Evolutionary conservation across 2,797 vertebrate genomes (phyloP).

Genomic region (Anableps anableps): DNA sequence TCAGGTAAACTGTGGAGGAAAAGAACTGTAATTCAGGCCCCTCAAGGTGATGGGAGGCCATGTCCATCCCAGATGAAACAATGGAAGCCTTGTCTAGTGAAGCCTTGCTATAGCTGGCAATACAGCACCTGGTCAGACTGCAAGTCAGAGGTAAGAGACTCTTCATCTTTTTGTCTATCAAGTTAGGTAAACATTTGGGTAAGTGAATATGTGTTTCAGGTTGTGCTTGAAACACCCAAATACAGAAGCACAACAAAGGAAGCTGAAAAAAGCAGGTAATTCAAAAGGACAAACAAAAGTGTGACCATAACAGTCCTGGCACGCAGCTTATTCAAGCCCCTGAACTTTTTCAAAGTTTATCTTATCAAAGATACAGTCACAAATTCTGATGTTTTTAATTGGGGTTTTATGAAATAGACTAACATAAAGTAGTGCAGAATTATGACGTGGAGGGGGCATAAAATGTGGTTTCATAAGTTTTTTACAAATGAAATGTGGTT

Average conservation of each 20-base stretch:
- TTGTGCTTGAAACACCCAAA: neutral
- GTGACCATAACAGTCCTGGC: neutral
- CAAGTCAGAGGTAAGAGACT: slow-evolving; percentile 87
- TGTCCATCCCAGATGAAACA: slow-evolving; percentile 92
- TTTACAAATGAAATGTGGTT: neutral
- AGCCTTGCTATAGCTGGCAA: slow-evolving; percentile 93
- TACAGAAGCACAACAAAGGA: neutral
- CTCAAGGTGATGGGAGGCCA: slow-evolving; percentile 94
- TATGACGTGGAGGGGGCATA: neutral
- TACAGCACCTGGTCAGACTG: slow-evolving; percentile 92
- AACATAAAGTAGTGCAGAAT: neutral
- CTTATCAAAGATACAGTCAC: neutral
- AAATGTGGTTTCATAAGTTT: neutral
- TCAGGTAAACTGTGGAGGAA: slow-evolving; percentile 91
- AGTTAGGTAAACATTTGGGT: neutral
- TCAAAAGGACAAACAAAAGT: neutral
- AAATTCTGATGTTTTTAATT: neutral
- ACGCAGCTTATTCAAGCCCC: neutral
- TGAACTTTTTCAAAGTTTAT: neutral
- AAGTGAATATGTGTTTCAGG: neutral
- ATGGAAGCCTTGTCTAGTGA: slow-evolving; percentile 94
- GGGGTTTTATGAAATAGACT: neutral
- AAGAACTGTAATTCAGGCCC: slow-evolving; percentile 88
- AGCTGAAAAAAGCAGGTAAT: neutral
- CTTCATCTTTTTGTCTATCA: neutral